Evolutionary conservation across 1,140 invertebrate species (phyloP), one percentile per base, ranked within the genome.

Genomic region (Atta texana): DNA sequence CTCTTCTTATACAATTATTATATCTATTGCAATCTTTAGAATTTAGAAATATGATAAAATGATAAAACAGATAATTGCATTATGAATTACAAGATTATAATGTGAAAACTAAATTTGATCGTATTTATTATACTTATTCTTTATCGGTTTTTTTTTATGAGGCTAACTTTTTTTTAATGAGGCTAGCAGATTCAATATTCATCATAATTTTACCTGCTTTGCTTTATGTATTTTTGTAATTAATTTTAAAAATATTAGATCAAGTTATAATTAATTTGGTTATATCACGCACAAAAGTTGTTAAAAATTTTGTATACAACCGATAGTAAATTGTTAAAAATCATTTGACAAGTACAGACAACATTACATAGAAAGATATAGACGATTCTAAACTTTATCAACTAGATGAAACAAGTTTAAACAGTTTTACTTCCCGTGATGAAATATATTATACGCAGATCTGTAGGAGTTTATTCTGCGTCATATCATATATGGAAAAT

Each of bases 401-500:
- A 76, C n/a, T 61, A 76, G 16, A 44, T 39, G 34, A 34, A 53
- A 64, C n/a, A 78, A 78, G n/a, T 57, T 68, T 18, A 39, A 51
- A 49, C 39, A 64, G 49, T 80, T 24, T 18, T 39, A 78, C 12
- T 49, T 77, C 5, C 10, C 24, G 76, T 39, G 16, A 51, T 66
- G 21, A 68, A 68, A 16, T 68, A 14, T 34, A 53, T 21, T n/a
- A 53, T 34, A 53, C 34, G 44, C 28, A 68, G 44, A 34, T 28
- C 44, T 34, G 28, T 18, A 51, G n/a, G 18, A 78, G 76, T 53
- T 80, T 53, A 53, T 53, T n/a, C 49, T 68, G 44, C 21, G 49
- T 71, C n/a, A 81, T 72, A 71, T 71, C 51, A 18, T 57, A 57
- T 57, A 81, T 61, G 24, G 64, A 34, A 57, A 57, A 81, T 51